Percentiles rank a stretch among this genome's conserved stretches.
phyloP scores from a whole-genome alignment of 2,797 vertebrate genomes.

The Amazona finschi region DNA sequence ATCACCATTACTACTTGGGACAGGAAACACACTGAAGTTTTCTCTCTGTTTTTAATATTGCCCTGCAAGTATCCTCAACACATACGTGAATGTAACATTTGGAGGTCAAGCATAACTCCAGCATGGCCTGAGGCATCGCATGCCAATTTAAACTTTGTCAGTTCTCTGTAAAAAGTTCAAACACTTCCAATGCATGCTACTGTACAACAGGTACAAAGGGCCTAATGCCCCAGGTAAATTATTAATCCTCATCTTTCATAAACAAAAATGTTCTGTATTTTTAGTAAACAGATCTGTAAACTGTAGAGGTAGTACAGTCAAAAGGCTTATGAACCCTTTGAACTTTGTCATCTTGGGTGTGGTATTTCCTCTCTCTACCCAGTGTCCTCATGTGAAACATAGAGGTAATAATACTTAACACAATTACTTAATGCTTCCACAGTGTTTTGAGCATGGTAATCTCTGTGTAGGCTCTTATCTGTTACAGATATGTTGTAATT shows the following conservation, averaged over 20 bases:
- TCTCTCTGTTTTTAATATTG: neutral
- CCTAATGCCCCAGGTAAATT: conserved; percentile 64
- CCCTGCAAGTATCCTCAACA: neutral
- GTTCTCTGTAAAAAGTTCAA: conserved; percentile 31
- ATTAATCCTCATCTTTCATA: conserved; percentile 66
- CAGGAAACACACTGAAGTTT: neutral
- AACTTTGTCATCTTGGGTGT: conserved; percentile 13
- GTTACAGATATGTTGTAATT: neutral
- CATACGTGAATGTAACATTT: fast-evolving
- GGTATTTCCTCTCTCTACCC: conserved; percentile 30
- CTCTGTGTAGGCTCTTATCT: neutral
- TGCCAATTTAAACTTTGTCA: neutral
- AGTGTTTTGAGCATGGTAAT: neutral
- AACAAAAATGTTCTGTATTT: conserved; percentile 65
- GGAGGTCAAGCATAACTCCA: neutral
- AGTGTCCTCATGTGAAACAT: neutral
- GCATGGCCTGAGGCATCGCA: fast-evolving
- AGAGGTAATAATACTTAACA: neutral
- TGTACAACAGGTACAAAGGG: conserved; percentile 69
- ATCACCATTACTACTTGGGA: neutral
- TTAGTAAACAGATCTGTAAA: conserved; percentile 55
- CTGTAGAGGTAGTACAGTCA: neutral
- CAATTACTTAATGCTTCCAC: neutral
- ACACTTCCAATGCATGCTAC: neutral
- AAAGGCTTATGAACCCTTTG: neutral